Conservation (phyloP, 30 jellyfish, hydroid and myxozoan species). For the Rhopilema esculentum region DNA sequence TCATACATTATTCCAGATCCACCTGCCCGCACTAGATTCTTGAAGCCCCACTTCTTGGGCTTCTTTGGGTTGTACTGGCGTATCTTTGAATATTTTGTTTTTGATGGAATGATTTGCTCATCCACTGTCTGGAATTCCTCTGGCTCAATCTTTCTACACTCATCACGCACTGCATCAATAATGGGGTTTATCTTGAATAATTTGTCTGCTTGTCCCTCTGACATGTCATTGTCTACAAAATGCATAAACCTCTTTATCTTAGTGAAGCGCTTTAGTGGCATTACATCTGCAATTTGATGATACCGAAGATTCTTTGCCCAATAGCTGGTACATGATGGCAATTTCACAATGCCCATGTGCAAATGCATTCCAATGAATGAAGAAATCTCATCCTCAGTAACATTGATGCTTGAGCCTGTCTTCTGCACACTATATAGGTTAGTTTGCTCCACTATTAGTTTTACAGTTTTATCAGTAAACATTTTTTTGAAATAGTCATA, state of each 20-base stretch:
- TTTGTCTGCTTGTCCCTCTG: slow-evolving; percentile 49
- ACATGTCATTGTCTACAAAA: slow-evolving; percentile 67
- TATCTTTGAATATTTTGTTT: slow-evolving; percentile 57
- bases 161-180: slow-evolving; percentile 22
- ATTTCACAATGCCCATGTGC: slow-evolving; percentile 69
- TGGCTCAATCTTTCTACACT: slow-evolving; percentile 56
- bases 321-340: slow-evolving; percentile 56
- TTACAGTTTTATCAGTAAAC: slow-evolving; percentile 18
- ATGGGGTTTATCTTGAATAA: slow-evolving; percentile 70
- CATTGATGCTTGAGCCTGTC: slow-evolving; percentile 44
- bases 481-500: slow-evolving; percentile 38
- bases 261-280: slow-evolving; percentile 65
- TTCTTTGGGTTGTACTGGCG: slow-evolving; percentile 84
- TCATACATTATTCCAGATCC: slow-evolving; percentile 77
- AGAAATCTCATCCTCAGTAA: slow-evolving; percentile 46
- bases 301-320: slow-evolving; percentile 63
- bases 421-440: slow-evolving; percentile 72
- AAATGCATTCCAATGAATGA: slow-evolving; percentile 69
- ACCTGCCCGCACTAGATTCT: slow-evolving; percentile 81
- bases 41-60: slow-evolving; percentile 81
- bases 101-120: slow-evolving; percentile 80
- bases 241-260: slow-evolving; percentile 61
- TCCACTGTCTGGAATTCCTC: slow-evolving; percentile 77
- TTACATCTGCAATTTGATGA: slow-evolving; percentile 70
- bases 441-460: slow-evolving; percentile 50